These are phyloP conservation scores for Antennarius maculatus DNA, from an alignment of 2,797 vertebrate genomes.

Conservation along the genomic window DNA sequence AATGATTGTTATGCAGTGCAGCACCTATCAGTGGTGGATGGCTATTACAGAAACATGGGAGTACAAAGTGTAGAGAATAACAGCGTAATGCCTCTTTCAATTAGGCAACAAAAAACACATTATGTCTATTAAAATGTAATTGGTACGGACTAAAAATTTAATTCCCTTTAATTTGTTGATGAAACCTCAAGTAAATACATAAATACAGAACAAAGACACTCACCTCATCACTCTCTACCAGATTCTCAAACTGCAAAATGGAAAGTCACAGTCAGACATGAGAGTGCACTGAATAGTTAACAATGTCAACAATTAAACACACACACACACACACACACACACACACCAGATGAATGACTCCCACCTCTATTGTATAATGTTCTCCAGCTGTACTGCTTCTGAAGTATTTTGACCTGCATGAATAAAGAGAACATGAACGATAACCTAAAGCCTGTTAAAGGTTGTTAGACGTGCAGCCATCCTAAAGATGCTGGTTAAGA, in stretches of 20 bases:
- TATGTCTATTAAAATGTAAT: background rate
- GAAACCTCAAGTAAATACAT: background rate
- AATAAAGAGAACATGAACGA: slow-evolving; percentile 22
- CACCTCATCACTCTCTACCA: slow-evolving; percentile 98
- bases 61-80: background rate
- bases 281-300: background rate
- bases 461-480: background rate
- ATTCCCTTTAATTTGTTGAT: background rate
- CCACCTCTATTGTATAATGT: slow-evolving; percentile 96
- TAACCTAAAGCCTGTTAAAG: background rate
- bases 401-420: slow-evolving; percentile 94
- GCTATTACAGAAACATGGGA: background rate
- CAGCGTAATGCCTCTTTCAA: slow-evolving; percentile 24
- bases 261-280: slow-evolving; percentile 35
- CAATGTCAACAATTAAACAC: too few species aligned
- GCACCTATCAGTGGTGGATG: slow-evolving; percentile 4
- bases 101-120: slow-evolving; percentile 8
- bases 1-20: background rate
- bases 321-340: background rate
- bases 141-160: background rate
- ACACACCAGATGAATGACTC: background rate
- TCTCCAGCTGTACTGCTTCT: slow-evolving; percentile 90
- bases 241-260: slow-evolving; percentile 94
- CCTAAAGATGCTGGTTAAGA: too few species aligned
- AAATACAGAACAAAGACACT: slow-evolving; percentile 55